A percentile compares a stretch with the other conserved stretches of the same genome.
Conservation (phyloP, 2,888 invertebrate species). For the Leptinotarsa rubiginosa region DNA sequence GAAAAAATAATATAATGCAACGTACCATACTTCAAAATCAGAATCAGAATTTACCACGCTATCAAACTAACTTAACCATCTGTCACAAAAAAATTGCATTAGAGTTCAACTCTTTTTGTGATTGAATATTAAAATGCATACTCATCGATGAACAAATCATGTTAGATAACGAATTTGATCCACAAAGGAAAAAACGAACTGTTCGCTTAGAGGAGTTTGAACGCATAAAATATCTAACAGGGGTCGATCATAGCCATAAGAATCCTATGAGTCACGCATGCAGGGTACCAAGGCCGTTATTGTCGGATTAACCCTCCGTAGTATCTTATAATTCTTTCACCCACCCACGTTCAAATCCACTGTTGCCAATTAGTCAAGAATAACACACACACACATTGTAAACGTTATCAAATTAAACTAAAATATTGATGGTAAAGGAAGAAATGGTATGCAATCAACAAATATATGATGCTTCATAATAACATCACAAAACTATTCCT, state of each 20-base stretch:
- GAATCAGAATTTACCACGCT: too few species aligned
- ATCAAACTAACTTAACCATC: too few species aligned
- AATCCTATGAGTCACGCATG: conserved; percentile 44
- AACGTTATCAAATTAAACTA: too few species aligned
- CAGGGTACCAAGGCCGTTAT: conserved; percentile 47
- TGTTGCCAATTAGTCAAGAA: background rate
- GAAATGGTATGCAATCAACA: too few species aligned
- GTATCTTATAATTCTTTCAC: conserved; percentile 35
- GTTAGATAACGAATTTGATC: conserved; percentile 14
- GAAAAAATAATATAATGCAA: too few species aligned
- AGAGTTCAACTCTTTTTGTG: background rate
- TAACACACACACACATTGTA: background rate
- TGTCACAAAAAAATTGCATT: too few species aligned
- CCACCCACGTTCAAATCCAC: conserved; percentile 6
- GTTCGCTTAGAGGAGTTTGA: conserved; percentile 31
- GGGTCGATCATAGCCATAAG: conserved; percentile 43
- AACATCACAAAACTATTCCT: too few species aligned
- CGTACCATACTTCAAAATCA: too few species aligned
- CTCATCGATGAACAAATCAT: background rate
- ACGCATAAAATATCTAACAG: conserved; percentile 40
- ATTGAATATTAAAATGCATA: conserved; percentile 2
- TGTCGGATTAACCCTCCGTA: conserved; percentile 49
- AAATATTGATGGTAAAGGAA: too few species aligned
- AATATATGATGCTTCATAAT: too few species aligned
- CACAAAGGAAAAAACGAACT: conserved; percentile 29